These are phyloP conservation scores for Onchidella celtica DNA, from an alignment of 2,888 invertebrate species.

Conservation along the genomic window DNA sequence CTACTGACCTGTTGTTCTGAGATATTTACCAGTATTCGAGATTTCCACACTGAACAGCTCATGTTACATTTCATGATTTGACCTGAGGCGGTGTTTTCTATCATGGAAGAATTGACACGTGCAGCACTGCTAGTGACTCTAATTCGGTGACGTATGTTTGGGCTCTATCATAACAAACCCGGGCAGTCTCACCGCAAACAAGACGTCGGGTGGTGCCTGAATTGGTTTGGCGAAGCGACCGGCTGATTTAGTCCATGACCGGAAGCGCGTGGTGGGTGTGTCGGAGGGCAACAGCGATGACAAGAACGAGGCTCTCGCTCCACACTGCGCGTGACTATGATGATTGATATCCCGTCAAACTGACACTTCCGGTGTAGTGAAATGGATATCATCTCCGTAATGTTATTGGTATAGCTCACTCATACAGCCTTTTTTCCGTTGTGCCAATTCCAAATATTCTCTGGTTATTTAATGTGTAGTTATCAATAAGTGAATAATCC, in stretches of 20 bases:
- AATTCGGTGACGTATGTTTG: background rate
- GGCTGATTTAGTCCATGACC: slow-evolving; percentile 21
- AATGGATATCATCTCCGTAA: too few species aligned
- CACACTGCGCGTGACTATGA: background rate
- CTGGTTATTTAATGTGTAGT: too few species aligned
- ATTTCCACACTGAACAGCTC: background rate
- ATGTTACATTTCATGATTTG: background rate
- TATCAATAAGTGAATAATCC: too few species aligned
- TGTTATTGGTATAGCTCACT: too few species aligned
- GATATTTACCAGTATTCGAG: too few species aligned
- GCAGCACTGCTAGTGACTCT: background rate
- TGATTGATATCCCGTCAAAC: background rate
- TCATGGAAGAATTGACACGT: too few species aligned
- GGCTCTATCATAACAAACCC: background rate
- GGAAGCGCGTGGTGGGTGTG: slow-evolving; percentile 10
- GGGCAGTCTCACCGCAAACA: background rate
- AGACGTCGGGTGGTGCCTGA: slow-evolving; percentile 19
- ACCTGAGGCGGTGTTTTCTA: too few species aligned
- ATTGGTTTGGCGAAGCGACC: slow-evolving; percentile 4
- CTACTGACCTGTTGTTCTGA: too few species aligned
- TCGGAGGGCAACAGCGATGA: background rate
- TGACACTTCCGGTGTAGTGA: background rate
- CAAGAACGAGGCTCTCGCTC: background rate
- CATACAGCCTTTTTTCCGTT: too few species aligned
- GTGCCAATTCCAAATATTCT: too few species aligned